phyloP scores from a whole-genome alignment of 2,113 vertebrate species.

The Phocoena sinus region DNA sequence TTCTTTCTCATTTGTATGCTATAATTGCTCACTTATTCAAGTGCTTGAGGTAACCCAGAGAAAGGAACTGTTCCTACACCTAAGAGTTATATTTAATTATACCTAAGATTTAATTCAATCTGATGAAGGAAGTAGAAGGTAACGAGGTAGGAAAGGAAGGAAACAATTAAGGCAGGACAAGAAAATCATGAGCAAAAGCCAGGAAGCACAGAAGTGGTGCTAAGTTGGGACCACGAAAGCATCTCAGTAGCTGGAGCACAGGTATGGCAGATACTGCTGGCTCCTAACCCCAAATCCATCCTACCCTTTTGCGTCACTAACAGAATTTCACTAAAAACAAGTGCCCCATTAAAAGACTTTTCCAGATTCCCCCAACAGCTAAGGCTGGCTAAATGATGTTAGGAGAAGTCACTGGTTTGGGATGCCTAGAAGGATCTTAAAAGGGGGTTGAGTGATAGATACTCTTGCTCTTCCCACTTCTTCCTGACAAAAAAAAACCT shows the following conservation, averaged over 20 bases:
- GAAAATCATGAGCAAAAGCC: not conserved
- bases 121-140: not conserved
- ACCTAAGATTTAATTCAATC: not conserved
- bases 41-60: not conserved
- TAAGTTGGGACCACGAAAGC: not conserved
- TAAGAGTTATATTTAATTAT: conserved; percentile 3
- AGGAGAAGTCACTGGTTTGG: not conserved
- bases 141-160: not conserved
- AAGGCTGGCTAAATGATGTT: not conserved
- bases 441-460: not conserved
- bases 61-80: not conserved
- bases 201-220: not conserved
- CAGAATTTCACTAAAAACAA: conserved; percentile 15
- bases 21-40: not conserved
- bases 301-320: not conserved
- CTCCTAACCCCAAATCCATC: not conserved
- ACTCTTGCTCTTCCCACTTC: not conserved
- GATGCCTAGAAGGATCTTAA: not conserved
- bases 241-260: not conserved
- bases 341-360: not conserved
- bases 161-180: not conserved
- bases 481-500: not conserved
- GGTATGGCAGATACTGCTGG: not conserved
- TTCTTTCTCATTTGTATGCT: not conserved
- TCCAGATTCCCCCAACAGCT: not conserved